Conservation (phyloP, 2,888 invertebrate species). For the Chorisops tibialis region DNA sequence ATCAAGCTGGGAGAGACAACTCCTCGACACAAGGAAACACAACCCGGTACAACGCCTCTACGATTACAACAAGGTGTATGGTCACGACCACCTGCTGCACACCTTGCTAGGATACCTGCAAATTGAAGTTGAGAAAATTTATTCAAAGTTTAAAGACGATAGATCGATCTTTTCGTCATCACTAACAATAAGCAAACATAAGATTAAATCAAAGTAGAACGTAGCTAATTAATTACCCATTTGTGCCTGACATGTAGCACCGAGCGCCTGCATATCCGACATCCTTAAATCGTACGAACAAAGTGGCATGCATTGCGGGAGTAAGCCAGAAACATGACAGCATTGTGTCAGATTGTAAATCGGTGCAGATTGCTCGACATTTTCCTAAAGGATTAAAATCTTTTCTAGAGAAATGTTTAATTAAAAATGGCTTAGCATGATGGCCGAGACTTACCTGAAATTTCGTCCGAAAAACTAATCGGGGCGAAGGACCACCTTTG, state of each 20-base stretch:
- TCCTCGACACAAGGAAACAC: conserved; percentile 72
- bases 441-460: conserved; percentile 38
- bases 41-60: conserved; percentile 67
- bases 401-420: conserved; percentile 4
- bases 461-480: conserved; percentile 73
- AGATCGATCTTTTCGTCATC: background rate
- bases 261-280: conserved; percentile 71
- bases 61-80: conserved; percentile 72
- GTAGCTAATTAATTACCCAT: conserved; percentile 60
- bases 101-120: conserved; percentile 50
- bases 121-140: background rate
- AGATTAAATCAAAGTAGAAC: too few species aligned
- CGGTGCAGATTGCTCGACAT: conserved; percentile 50
- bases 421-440: conserved; percentile 1
- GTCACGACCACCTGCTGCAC: conserved; percentile 63
- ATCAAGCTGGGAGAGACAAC: conserved; percentile 57
- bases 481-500: conserved; percentile 69
- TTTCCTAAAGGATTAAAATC: conserved; percentile 33
- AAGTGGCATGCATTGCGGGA: conserved; percentile 65
- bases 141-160: background rate
- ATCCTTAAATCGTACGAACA: conserved; percentile 80
- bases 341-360: conserved; percentile 77
- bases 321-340: conserved; percentile 64
- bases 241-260: conserved; percentile 71
- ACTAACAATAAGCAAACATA: background rate